phyloP scores from a whole-genome alignment of 2,888 invertebrate species.

The Liodrosophila aerea region DNA sequence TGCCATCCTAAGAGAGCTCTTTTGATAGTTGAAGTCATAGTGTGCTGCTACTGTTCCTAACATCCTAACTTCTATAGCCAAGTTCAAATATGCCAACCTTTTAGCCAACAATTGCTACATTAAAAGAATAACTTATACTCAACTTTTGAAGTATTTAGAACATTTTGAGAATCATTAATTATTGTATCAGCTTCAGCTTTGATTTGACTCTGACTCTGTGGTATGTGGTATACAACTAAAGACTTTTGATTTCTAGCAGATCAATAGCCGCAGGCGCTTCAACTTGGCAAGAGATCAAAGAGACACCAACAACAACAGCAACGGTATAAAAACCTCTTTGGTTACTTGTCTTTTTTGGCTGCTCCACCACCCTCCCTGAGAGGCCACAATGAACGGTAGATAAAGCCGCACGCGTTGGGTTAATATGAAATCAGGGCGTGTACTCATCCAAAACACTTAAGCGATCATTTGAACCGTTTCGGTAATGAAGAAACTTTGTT shows the following conservation, averaged over 20 bases:
- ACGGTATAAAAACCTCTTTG: conserved; percentile 32
- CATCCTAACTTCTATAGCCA: too few species aligned
- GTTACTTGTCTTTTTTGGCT: conserved; percentile 28
- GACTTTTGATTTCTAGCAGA: conserved; percentile 81
- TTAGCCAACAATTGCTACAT: too few species aligned
- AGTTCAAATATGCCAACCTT: too few species aligned
- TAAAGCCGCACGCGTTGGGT: conserved; percentile 59
- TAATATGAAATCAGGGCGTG: conserved; percentile 72
- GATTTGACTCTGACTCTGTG: too few species aligned
- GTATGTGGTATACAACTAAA: conserved; percentile 56
- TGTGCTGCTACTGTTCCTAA: too few species aligned
- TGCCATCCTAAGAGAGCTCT: too few species aligned
- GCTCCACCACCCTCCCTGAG: neutral
- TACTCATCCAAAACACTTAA: conserved; percentile 79
- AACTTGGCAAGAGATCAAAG: conserved; percentile 27
- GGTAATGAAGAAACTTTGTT: conserved; percentile 72
- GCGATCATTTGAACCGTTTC: conserved; percentile 44
- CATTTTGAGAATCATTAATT: conserved; percentile 68
- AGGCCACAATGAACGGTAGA: neutral
- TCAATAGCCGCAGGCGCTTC: conserved; percentile 71
- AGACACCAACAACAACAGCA: too few species aligned
- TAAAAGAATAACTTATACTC: too few species aligned
- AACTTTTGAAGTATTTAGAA: too few species aligned
- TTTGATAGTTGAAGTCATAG: too few species aligned
- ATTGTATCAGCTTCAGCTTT: conserved; percentile 70